Conservation (phyloP, 1,140 invertebrate species). For the Pseudomyrmex flavicornis region DNA sequence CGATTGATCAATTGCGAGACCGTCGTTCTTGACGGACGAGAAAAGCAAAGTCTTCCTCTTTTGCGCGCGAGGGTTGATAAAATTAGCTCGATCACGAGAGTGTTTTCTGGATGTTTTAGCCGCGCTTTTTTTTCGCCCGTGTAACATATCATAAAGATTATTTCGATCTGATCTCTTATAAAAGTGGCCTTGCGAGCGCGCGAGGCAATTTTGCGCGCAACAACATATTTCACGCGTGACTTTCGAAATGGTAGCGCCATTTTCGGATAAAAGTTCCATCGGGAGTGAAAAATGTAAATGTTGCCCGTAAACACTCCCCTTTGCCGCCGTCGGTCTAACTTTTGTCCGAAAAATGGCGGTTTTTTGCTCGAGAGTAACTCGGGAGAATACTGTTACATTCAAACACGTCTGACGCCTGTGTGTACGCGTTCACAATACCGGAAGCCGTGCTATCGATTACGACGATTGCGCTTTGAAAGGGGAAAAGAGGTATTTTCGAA, state of each 20-base stretch:
- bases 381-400: constrained; percentile 5
- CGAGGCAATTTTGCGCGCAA: neutral
- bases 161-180: neutral
- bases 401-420: constrained; percentile 7
- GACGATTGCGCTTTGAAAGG: no score
- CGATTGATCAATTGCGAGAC: neutral
- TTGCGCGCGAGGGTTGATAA: neutral
- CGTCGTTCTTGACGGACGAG: neutral
- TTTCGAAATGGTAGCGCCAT: neutral
- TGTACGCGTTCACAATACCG: no score
- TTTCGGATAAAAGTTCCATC: neutral
- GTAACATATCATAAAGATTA: neutral
- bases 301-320: no score
- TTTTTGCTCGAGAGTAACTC: neutral
- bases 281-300: neutral
- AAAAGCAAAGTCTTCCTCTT: neutral
- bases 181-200: no score
- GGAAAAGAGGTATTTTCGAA: neutral
- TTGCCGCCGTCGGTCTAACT: neutral
- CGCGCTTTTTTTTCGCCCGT: neutral
- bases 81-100: no score
- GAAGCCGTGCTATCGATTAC: no score
- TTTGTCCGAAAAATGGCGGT: constrained; percentile 20
- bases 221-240: no score
- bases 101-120: neutral